A percentile compares a stretch with the other conserved stretches of the same genome.
phyloP scores from a whole-genome alignment of 2,797 vertebrate species.

The Hapalemur alaotrensis region DNA sequence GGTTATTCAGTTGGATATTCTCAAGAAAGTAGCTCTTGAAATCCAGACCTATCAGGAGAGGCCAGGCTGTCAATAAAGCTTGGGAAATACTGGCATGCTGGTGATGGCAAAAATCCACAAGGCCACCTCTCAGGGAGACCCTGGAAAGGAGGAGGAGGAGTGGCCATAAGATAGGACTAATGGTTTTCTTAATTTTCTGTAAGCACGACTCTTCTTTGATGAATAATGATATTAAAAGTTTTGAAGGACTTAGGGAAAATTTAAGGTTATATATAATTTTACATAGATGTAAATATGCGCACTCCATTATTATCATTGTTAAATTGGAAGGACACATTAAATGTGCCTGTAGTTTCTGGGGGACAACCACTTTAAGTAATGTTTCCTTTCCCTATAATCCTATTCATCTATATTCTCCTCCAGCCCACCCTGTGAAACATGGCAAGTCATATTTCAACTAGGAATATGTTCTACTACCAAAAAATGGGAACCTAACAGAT shows the following conservation, averaged over 20 bases:
- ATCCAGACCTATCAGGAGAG: neutral
- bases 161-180: neutral
- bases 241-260: neutral
- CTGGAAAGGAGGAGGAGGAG: neutral
- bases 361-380: neutral
- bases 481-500: neutral
- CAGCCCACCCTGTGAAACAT: neutral
- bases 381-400: neutral
- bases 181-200: conserved; percentile 9
- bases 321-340: neutral
- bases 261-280: neutral
- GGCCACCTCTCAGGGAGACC: neutral
- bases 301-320: neutral
- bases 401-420: neutral
- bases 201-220: neutral
- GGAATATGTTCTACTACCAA: neutral
- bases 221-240: neutral
- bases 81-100: neutral
- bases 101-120: neutral
- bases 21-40: neutral
- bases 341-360: neutral
- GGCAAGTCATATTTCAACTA: neutral
- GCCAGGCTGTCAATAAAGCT: neutral
- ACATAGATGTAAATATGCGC: accelerated
- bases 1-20: neutral